Base-by-base conservation (phyloP, 2,113 vertebrate genomes). In the Struthio camelus region DNA sequence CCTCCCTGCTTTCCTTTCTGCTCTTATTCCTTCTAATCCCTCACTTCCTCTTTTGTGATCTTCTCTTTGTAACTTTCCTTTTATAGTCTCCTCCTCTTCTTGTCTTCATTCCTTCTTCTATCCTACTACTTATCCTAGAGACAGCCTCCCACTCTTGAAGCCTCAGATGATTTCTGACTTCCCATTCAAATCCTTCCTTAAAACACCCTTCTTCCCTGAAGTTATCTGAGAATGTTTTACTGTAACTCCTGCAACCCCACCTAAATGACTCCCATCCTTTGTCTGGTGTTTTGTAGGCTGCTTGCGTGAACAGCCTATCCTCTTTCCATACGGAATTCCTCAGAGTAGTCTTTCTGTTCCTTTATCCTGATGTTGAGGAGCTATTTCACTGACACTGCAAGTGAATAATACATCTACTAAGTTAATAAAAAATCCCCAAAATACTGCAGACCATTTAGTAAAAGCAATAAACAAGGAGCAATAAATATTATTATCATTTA, bases 401-500 rank as follows among this genome's bases (percentile, higher is more conserved):
- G 25, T 50, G 32, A 83, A 58, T 70, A 79, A 79, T 40, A 67
- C 15, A 66, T 66, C 42, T 61, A 46, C 25, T 15, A 62, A 83
- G 51, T 58, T 44, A 58, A 75, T 5, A 84, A 53, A 85, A 89
- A 77, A 92, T 30, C 14, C 32, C 24, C 51, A 82, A 19, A 78
- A 82, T 77, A 58, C 28, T 80, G 58, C 56, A 96, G 78, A 53
- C 1, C 34, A 42, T 46, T 54, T 32, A 53, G 48, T 42, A 73
- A 80, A 80, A 77, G 76, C 62, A 78, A 58, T 58, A 84, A 73
- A 70, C 53, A 71, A 80, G 53, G 46, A 91, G 53, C 22, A 93
- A 85, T 48, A 93, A 95, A 83, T 78, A 76, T 19, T 59, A 72
- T 84, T 83, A 80, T 86, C 71, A 79, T 54, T 89, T 78, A 65